Evolutionary conservation across 2,888 invertebrate species (phyloP), one percentile per base, ranked within the genome.

Genomic region (Thyatira batis): DNA sequence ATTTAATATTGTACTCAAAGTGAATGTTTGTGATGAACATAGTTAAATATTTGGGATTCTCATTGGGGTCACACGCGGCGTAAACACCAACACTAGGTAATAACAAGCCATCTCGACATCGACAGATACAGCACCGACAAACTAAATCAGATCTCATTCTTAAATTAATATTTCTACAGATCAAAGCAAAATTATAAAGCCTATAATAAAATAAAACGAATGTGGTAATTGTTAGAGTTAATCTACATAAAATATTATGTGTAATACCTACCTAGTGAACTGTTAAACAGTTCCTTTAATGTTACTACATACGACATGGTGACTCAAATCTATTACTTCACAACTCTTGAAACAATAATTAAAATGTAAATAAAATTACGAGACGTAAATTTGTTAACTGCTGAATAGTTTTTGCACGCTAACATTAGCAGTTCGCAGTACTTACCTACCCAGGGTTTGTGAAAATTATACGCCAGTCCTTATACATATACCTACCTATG

Each of bases 151-250:
- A 89, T 90, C 91, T 87, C 55, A 75, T 68, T 73, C 67, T 72
- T 72, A 73, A 77, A 82, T 76, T 83, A 80, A 81, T 73, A 78
- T 78, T 86, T 72, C 82, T 77, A 89, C 89, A 88, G 80, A 89
- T 90, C 92, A 92, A 92, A 92, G 92, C 92, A 92, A 92, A 92
- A 92, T 90, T 84, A 92, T 74, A 77, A 80, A 83, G 87, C 91
- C 87, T 89, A 88, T 71, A 78, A 76, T 76, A 79, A 69, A 71
- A 67, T 80, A 86, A 82, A 85, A 84, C 82, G 76, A 87, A 85
- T 79, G 69, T 80, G 77, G 82, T 88, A 87, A 80, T 81, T 85
- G 86, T 87, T 88, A 89, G 85, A 78, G 70, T 85, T 83, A 82
- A 82, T 82, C 85, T 85, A 85, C 81, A 83, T 84, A 84, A 79